A percentile compares a stretch with the other conserved stretches of the same genome.
These are phyloP conservation scores for Epinephelus cyanopodus DNA, from an alignment of 2,113 vertebrate genomes.

Conservation along the genomic window DNA sequence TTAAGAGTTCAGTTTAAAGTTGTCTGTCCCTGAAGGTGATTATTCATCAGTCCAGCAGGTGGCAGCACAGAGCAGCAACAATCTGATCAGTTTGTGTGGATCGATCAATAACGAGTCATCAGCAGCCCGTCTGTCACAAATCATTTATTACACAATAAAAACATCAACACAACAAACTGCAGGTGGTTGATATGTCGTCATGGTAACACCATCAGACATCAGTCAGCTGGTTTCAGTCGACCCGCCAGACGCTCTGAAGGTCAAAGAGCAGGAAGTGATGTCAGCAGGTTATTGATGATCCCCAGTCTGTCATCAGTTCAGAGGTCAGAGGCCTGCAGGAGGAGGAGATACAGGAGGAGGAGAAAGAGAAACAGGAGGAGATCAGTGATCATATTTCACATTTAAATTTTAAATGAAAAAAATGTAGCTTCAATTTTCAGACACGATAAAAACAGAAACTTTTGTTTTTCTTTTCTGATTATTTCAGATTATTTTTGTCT, in stretches of 20 bases:
- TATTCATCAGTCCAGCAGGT: conserved; percentile 13
- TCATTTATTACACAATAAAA: conserved; percentile 6
- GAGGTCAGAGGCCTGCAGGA: not conserved
- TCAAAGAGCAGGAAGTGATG: not conserved
- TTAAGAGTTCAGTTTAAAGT: too few relatives aligned
- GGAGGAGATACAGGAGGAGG: too few relatives aligned
- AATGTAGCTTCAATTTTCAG: too few relatives aligned
- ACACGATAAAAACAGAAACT: too few relatives aligned
- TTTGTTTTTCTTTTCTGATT: too few relatives aligned
- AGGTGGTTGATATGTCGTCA: not conserved
- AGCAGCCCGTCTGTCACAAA: not conserved
- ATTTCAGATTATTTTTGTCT: not conserved
- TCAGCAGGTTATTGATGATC: not conserved
- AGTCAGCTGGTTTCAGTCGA: not conserved
- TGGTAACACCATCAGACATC: not conserved
- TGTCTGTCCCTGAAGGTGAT: not conserved
- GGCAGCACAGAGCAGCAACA: not conserved
- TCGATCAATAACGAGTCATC: not conserved
- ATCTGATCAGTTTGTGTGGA: too few relatives aligned
- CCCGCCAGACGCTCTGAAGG: not conserved
- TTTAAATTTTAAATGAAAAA: too few relatives aligned
- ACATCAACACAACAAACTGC: not conserved
- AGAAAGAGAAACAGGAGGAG: too few relatives aligned
- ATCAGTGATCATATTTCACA: too few relatives aligned
- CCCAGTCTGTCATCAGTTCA: not conserved